phyloP scores from a whole-genome alignment of 2,113 vertebrate species.

The Calidris pygmaea region DNA sequence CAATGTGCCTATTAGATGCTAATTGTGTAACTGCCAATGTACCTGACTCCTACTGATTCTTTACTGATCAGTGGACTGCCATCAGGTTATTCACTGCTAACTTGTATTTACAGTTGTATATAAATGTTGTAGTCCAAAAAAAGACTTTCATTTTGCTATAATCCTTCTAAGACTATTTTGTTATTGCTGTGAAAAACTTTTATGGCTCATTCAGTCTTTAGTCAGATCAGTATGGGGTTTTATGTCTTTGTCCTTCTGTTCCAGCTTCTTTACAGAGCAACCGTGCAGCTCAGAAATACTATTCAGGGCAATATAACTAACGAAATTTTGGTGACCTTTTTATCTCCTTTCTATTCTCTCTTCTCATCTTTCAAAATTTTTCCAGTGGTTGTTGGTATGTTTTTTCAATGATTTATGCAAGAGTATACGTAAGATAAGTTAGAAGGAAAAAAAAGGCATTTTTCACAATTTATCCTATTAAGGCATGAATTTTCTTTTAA shows the following conservation, averaged over 20 bases:
- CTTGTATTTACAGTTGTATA: neutral
- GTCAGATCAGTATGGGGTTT: neutral
- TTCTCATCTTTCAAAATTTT: neutral
- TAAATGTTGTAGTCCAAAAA: neutral
- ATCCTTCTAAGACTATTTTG: neutral
- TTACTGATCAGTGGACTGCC: neutral
- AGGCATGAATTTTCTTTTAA: neutral
- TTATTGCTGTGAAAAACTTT: neutral
- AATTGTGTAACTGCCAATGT: neutral
- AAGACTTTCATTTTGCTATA: neutral
- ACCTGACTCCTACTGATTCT: neutral
- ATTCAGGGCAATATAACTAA: neutral
- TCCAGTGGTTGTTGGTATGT: neutral
- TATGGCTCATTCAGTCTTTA: neutral
- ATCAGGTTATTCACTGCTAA: neutral
- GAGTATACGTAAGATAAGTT: accelerated
- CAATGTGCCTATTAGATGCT: neutral
- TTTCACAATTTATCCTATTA: neutral
- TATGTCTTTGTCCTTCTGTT: neutral
- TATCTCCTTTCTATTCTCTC: neutral
- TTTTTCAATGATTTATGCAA: neutral
- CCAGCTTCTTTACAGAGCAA: neutral
- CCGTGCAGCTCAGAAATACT: neutral
- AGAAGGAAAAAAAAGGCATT: neutral
- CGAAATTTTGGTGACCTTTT: neutral